Base-by-base conservation (phyloP, 2,888 invertebrate species). In the Ditylenchus weischeri region DNA sequence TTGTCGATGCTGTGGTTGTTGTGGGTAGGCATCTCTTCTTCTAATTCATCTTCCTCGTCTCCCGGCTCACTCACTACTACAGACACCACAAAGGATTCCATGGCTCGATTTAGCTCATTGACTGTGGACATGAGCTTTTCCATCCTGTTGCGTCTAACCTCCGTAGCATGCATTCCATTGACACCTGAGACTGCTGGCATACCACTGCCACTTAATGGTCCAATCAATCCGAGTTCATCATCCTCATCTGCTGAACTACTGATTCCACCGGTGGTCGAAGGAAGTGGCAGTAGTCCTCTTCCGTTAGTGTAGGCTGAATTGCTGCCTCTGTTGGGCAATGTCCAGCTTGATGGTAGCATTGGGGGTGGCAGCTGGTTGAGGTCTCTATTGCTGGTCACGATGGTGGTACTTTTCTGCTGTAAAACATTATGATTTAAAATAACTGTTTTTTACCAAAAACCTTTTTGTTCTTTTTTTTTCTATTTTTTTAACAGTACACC, bases 1-100 rank as follows among this genome's bases (percentile, higher is more conserved):
- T 43, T 43, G 13, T 43, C 43, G 15, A 43, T 43, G 43, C 13
- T 43, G 43, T 43, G 43, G 43, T 43, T 43, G 15, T 43, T 43
- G 3, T 43, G 43, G 11, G 8, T 13, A 43, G 43, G 43, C 43
- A 43, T 50, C 21, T 50, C 57, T 29, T 54, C 29, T 29, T 54
- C 23, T 18, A 29, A 29, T 18, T 19, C 59, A 59, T 59, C 59
- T 21, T 59, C 59, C 15, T 59, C 43, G n/a, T 59, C 43, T 23
- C 36, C 82, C 15, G 82, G 84, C 57, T 87, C 87, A 69, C 92
- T 91, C 82, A 91, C 90, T 57, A 90, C 90, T 88, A 93, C 92
- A 64, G 91, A 91, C 58, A 90, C 90, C 73, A 93, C 93, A 81
- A 93, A 86, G 82, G 90, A 90, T 81, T 91, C 91, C 76, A 92